Evolutionary conservation across 1,140 invertebrate species (phyloP).

Genomic region (Odontomachus brunneus): DNA sequence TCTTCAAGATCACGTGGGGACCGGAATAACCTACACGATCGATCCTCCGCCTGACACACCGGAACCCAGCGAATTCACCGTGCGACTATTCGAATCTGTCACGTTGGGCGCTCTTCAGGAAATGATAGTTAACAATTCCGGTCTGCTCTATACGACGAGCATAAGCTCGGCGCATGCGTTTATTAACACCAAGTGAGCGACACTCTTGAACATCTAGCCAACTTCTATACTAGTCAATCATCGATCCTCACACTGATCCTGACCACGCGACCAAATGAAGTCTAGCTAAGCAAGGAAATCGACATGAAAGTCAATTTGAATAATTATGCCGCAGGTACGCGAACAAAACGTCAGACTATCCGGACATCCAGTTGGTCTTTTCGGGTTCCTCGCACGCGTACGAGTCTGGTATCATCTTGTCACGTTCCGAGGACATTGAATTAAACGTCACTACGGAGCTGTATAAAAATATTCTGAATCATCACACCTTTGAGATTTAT

Average conservation of each 20-base stretch:
- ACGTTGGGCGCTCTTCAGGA: slow-evolving; percentile 85
- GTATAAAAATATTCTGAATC: slow-evolving; percentile 86
- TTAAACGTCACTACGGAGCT: slow-evolving; percentile 88
- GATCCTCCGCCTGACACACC: slow-evolving; percentile 82
- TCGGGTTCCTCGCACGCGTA: slow-evolving; percentile 89
- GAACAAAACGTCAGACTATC: slow-evolving; percentile 82
- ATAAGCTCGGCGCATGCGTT: slow-evolving; percentile 92
- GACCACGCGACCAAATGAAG: too few species aligned
- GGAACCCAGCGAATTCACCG: slow-evolving; percentile 85
- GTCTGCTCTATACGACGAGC: slow-evolving; percentile 89
- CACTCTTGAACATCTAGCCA: not conserved
- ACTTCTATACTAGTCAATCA: too few species aligned
- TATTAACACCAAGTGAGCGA: slow-evolving; percentile 88
- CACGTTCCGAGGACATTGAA: slow-evolving; percentile 88
- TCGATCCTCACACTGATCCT: too few species aligned
- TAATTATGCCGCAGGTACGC: slow-evolving; percentile 84
- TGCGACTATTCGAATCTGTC: slow-evolving; percentile 87
- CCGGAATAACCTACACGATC: slow-evolving; percentile 86
- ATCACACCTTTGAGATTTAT: slow-evolving; percentile 88
- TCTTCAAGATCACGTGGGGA: slow-evolving; percentile 91
- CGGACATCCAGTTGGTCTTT: slow-evolving; percentile 92
- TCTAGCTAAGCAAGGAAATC: not conserved
- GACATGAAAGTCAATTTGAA: too few species aligned
- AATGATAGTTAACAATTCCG: slow-evolving; percentile 87
- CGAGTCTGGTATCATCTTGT: slow-evolving; percentile 89